phyloP scores from a whole-genome alignment of 2,888 invertebrate species.

The Osmoderma eremita region DNA sequence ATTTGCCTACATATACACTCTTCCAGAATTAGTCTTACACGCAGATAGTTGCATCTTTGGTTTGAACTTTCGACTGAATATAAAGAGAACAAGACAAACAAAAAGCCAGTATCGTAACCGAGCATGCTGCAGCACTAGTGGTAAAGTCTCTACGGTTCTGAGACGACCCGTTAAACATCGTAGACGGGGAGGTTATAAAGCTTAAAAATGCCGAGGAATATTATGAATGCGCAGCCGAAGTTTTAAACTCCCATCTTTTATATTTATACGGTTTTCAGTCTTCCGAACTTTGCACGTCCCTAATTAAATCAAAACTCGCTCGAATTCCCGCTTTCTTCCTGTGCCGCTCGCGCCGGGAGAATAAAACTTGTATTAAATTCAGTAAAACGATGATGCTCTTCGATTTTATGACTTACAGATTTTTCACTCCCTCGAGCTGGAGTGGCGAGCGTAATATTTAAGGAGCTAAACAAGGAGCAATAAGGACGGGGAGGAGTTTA shows the following conservation, averaged over 20 bases:
- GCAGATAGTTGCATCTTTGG: too few relatives aligned
- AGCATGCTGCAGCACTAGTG: too few relatives aligned
- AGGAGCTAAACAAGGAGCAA: slow-evolving; percentile 7
- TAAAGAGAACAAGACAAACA: too few relatives aligned
- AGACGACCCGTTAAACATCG: too few relatives aligned
- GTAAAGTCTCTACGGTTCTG: too few relatives aligned
- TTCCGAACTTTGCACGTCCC: slow-evolving; percentile 53
- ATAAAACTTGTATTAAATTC: slow-evolving; percentile 54
- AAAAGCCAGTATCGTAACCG: too few relatives aligned
- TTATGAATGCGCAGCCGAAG: slow-evolving; percentile 46
- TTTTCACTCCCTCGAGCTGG: neutral
- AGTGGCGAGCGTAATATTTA: neutral
- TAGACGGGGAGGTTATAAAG: slow-evolving; percentile 25
- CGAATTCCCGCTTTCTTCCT: slow-evolving; percentile 50
- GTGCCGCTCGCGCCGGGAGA: slow-evolving; percentile 26
- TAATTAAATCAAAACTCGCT: slow-evolving; percentile 56
- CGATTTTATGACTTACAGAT: slow-evolving; percentile 44
- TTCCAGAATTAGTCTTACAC: too few relatives aligned
- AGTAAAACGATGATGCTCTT: slow-evolving; percentile 49
- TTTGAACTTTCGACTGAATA: too few relatives aligned
- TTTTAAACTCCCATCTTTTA: slow-evolving; percentile 53
- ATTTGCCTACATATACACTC: too few relatives aligned
- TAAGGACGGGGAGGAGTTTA: neutral
- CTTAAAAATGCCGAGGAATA: slow-evolving; percentile 47
- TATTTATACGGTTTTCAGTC: slow-evolving; percentile 53